Evolutionary conservation across 2,888 invertebrate species (phyloP).

Genomic region (Tetheella fluctuosa): DNA sequence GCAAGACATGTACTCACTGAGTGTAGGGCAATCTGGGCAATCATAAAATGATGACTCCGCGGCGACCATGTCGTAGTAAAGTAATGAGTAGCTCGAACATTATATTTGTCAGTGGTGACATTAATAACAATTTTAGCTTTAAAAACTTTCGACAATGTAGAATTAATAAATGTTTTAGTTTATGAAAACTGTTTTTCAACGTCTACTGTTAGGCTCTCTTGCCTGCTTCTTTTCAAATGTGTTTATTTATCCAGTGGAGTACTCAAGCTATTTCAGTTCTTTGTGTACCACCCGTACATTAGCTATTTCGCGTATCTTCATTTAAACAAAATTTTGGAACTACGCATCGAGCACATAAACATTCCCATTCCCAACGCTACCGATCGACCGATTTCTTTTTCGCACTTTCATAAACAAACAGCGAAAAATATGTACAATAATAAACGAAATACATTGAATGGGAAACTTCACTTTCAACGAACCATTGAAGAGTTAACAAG

Average conservation of each 20-base stretch:
- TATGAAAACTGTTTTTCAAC: neutral
- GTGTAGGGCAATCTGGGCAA: neutral
- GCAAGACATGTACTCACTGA: neutral
- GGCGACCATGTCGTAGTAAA: too few relatives aligned
- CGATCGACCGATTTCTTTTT: conserved; percentile 26
- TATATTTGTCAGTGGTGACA: too few relatives aligned
- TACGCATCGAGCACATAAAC: conserved; percentile 36
- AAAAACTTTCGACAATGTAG: too few relatives aligned
- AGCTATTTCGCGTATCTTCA: neutral
- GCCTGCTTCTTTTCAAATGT: conserved; percentile 2
- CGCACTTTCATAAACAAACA: conserved; percentile 15
- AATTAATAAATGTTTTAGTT: too few relatives aligned
- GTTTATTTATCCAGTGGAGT: neutral
- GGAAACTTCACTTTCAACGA: too few relatives aligned
- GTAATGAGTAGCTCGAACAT: too few relatives aligned
- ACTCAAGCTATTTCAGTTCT: conserved; percentile 3
- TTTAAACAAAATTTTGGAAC: conserved; percentile 15
- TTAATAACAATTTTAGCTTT: too few relatives aligned
- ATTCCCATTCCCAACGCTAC: conserved; percentile 30
- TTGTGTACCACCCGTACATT: neutral
- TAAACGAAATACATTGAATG: neutral
- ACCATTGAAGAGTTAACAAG: too few relatives aligned
- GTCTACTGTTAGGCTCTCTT: neutral
- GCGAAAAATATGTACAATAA: neutral
- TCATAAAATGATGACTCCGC: neutral